Evolutionary conservation across 2,888 invertebrate species (phyloP), one percentile per base, ranked within the genome.

Genomic region (Calephelis perditalis): DNA sequence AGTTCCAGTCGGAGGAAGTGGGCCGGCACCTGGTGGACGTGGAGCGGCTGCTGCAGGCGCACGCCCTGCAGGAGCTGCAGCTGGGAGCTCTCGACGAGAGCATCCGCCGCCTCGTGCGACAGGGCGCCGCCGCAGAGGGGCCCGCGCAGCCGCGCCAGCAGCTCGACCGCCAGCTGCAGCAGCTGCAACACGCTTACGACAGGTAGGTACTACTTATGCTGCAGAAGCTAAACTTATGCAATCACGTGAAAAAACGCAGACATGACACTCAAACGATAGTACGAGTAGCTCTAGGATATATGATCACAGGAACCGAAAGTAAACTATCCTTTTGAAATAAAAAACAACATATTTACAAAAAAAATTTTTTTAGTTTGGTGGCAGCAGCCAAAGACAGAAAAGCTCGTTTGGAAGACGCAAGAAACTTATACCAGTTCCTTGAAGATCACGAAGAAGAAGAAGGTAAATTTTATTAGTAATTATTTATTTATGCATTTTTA

Each of bases 401-500:
- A 66, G 94, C 94, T 0, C 92, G 96, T 11, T 88, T 99, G 11
- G 98, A 99, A 80, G 98, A 98, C 74, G 97, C 98, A 0, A 92
- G 98, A 63, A 96, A 97, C 76, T 96, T 98, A 74, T 98, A 96
- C 88, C 98, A 98, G 84, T 98, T 99, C 86, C 89, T 98, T 62
- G 98, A 98, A 82, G 99, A 99, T 78, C 96, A 98, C 72, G 99
- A 99, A 73, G 99, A 99, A 73, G 99, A 99, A 83, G 98, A 99
- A 87, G 90, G 91, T 91, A 65, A 61, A 35, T 40, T 40, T 40
- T 7, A 40, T 40, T 40, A 5, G 6, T 40, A 40, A 6, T 7
- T 40, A 40, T 40, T 40, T 40, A 40, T 7, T 40, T 40, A 6
- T 40, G 7, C 26, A 26, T 26, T 40, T 8, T 3, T 7, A 40